A percentile compares a stretch with the other conserved stretches of the same genome.
phyloP scores from a whole-genome alignment of 2,797 vertebrate species.

The Gallirallus australis region DNA sequence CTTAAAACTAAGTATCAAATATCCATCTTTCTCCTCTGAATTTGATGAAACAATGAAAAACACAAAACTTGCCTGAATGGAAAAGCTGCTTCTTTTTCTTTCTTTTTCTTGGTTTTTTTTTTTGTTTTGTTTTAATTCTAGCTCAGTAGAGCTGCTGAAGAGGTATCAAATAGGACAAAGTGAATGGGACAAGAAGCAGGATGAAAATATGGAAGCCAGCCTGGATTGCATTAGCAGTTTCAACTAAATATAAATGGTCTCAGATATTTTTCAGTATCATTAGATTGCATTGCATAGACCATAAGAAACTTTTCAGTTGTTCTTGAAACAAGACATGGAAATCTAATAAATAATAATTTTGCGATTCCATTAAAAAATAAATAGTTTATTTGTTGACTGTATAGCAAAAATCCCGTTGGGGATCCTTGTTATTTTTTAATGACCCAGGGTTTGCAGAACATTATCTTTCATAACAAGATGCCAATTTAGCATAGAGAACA shows the following conservation, averaged over 20 bases:
- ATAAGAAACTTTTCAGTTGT: background rate
- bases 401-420: background rate
- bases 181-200: background rate
- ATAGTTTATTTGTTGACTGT: background rate
- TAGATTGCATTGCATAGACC: background rate
- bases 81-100: background rate
- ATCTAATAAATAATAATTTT: background rate
- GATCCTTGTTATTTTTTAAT: background rate
- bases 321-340: background rate
- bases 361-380: background rate
- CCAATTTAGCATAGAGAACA: background rate
- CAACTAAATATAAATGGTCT: background rate
- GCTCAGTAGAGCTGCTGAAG: background rate
- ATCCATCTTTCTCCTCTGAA: background rate
- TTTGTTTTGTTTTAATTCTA: background rate
- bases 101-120: background rate
- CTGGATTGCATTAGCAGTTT: background rate
- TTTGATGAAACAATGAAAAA: background rate
- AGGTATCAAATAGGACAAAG: background rate
- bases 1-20: background rate
- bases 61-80: background rate
- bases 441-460: background rate
- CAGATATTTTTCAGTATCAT: background rate
- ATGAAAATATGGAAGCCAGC: background rate
- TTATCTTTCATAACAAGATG: background rate